phyloP scores from a whole-genome alignment of 2,888 invertebrate genomes.

The Hemaris fuciformis region DNA sequence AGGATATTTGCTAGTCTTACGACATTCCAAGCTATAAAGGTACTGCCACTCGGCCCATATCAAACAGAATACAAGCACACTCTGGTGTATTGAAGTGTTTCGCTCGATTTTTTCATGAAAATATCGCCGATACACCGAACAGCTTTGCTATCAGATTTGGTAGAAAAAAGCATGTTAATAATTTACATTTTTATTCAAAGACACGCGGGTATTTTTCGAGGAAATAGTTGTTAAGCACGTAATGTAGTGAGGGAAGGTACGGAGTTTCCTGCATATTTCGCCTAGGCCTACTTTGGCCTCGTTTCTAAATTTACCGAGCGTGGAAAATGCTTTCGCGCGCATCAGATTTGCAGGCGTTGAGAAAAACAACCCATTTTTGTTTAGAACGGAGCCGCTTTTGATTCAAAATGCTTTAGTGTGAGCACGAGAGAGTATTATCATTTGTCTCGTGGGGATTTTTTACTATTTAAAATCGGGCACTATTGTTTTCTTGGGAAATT shows the following conservation, averaged over 20 bases:
- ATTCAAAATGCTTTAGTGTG: conserved; percentile 27
- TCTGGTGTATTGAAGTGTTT: background rate
- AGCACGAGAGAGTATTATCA: background rate
- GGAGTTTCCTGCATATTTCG: conserved; percentile 65
- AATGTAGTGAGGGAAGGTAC: conserved; percentile 58
- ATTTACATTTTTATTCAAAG: conserved; percentile 61
- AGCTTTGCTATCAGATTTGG: conserved; percentile 11
- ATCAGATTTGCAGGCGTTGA: conserved; percentile 66
- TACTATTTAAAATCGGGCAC: background rate
- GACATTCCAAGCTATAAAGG: background rate
- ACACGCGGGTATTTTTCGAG: conserved; percentile 52
- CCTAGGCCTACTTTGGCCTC: conserved; percentile 77
- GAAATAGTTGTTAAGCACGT: conserved; percentile 73
- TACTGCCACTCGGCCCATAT: background rate
- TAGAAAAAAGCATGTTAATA: conserved; percentile 37
- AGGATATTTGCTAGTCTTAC: background rate
- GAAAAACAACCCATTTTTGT: conserved; percentile 31
- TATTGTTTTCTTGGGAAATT: background rate
- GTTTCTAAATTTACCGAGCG: conserved; percentile 75
- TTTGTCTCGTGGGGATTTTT: background rate
- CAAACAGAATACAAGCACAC: background rate
- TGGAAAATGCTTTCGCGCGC: conserved; percentile 69
- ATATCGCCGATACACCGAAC: background rate
- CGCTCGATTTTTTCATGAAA: background rate
- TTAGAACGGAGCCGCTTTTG: conserved; percentile 27